These are phyloP conservation scores for Formica exsecta DNA, from an alignment of 1,140 invertebrate genomes.

Conservation along the genomic window DNA sequence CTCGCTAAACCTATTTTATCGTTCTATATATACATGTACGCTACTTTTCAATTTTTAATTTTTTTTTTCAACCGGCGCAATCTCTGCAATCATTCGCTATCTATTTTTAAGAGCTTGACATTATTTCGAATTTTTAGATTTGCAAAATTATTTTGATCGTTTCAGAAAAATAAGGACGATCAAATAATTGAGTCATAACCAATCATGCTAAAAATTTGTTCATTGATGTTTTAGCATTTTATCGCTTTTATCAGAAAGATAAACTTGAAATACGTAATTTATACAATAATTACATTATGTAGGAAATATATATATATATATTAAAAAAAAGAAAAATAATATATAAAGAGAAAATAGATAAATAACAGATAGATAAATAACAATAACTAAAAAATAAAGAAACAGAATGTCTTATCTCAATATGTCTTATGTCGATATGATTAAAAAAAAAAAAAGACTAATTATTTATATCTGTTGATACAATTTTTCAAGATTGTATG, in stretches of 20 bases:
- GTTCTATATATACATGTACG: not conserved
- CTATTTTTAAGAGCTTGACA: not conserved
- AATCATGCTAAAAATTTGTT: not conserved
- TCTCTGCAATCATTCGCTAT: not conserved
- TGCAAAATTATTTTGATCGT: not conserved
- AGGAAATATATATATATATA: not conserved
- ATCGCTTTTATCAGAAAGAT: too few relatives aligned
- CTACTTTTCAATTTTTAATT: not conserved
- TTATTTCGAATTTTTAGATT: not conserved
- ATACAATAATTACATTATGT: constrained; percentile 1
- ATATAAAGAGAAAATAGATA: not conserved
- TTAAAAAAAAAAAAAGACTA: not conserved
- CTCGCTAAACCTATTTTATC: constrained; percentile 16
- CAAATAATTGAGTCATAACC: not conserved
- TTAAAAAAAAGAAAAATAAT: not conserved
- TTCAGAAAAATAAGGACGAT: not conserved
- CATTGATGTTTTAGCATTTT: not conserved
- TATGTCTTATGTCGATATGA: not conserved
- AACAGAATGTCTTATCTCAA: not conserved
- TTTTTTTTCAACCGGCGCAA: not conserved
- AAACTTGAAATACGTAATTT: not conserved
- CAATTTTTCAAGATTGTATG: not conserved
- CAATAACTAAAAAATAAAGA: not conserved
- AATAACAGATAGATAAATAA: too few relatives aligned
- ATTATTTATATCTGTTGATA: constrained; percentile 13